phyloP scores from a whole-genome alignment of 2,797 vertebrate genomes.

The Limosa lapponica region DNA sequence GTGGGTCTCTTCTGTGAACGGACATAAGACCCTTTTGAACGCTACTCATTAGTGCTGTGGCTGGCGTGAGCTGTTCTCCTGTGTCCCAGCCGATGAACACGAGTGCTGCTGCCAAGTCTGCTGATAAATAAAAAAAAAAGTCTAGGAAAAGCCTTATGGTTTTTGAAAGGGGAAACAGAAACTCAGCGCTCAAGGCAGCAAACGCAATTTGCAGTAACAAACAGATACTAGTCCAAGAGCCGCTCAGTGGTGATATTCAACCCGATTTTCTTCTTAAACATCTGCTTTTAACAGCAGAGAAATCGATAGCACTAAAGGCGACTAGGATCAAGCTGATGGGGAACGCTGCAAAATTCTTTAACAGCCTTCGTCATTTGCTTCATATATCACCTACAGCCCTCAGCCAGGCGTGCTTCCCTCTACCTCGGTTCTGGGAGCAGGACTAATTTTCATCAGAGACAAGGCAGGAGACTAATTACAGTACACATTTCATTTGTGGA shows the following conservation, averaged over 20 bases:
- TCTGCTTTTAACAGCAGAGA: neutral
- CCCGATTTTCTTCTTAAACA: neutral
- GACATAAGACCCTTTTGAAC: neutral
- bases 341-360: neutral
- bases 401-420: neutral
- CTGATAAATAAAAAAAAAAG: neutral
- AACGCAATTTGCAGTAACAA: conserved; percentile 5
- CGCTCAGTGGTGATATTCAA: neutral
- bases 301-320: neutral
- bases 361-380: neutral
- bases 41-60: neutral
- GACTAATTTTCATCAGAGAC: neutral
- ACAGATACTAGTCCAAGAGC: neutral
- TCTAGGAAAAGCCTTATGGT: neutral
- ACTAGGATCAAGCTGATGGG: neutral
- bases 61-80: neutral
- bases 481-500: neutral
- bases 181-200: neutral
- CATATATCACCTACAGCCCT: neutral
- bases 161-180: conserved; percentile 3
- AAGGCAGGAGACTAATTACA: conserved; percentile 4
- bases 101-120: neutral
- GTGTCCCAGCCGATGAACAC: neutral
- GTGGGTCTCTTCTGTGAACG: neutral
- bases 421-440: neutral